Base-by-base conservation (phyloP, 2,888 invertebrate genomes). In the Synergus japonicus region DNA sequence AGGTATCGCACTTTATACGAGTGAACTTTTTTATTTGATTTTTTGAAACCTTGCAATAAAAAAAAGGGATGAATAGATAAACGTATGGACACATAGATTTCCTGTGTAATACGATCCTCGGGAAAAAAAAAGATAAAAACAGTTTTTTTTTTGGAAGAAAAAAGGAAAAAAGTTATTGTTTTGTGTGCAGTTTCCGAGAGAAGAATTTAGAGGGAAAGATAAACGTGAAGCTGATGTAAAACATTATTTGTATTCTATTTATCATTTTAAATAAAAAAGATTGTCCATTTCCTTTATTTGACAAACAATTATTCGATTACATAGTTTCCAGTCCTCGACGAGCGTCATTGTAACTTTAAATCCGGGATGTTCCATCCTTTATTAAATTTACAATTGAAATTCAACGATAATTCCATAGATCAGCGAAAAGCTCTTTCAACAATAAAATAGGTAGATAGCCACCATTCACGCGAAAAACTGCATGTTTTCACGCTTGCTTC, bases 401-500 rank as follows among this genome's bases (percentile, higher is more conserved):
- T 46, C 13, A 15, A 18, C 29, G 15, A 69, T 69, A 69, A 69
- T 46, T 49, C 69, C 29, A 69, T 69, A 49, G 69, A 69, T 69
- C 22, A 46, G 49, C 15, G 69, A 29, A 69, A 69, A 69, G 46
- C 69, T 69, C 69, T 69, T 29, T 49, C 54, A 69, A 29, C 69
- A 69, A 69, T 69, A 46, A 69, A 69, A 49, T 22, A 46, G 13
- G 67, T 46, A 49, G 69, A 46, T 69, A 29, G 69, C 69, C 22
- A 29, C 43, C 67, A 67, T 67, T 46, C 15, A 44, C 44, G 46
- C 49, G 69, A 69, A 69, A 69, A 54, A 54, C 54, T 69, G 69
- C 69, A 69, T 69, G 69, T 49, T 69, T 69, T 22, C 69, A 29
- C 46, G 49, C 46, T 69, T 29, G 15, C 46, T 69, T 69, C 46